phyloP scores from a whole-genome alignment of 1,140 invertebrate species.

The Diorhabda carinulata region DNA sequence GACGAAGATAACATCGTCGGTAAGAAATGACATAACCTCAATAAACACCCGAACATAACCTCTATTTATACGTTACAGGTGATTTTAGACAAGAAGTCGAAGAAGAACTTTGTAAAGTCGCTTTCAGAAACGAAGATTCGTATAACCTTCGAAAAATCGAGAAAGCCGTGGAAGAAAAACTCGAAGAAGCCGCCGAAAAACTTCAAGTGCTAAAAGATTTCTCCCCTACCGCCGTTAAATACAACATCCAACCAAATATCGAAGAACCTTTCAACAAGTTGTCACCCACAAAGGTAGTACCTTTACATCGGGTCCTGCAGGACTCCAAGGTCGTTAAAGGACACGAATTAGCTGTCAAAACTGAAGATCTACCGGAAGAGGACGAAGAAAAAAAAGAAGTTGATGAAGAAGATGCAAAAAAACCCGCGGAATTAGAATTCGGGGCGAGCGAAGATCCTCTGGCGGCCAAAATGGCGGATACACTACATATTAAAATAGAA shows the following conservation, averaged over 20 bases:
- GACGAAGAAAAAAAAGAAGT: too few relatives aligned
- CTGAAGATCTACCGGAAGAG: too few relatives aligned
- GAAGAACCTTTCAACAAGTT: conserved; percentile 39
- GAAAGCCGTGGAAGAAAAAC: conserved; percentile 31
- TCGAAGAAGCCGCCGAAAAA: conserved; percentile 42
- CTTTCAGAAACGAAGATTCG: conserved; percentile 20
- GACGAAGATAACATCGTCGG: conserved; percentile 31
- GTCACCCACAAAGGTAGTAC: conserved; percentile 20
- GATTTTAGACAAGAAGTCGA: conserved; percentile 56
- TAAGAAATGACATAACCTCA: not conserved
- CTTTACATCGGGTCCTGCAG: conserved; percentile 22
- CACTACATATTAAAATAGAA: conserved; percentile 47
- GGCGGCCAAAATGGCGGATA: conserved; percentile 5
- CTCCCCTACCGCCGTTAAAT: conserved; percentile 34
- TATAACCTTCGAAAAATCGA: conserved; percentile 22
- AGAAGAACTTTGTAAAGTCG: conserved; percentile 49
- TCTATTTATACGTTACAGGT: conserved; percentile 47
- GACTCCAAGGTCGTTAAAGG: conserved; percentile 19
- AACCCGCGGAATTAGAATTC: too few relatives aligned
- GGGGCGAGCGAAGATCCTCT: too few relatives aligned
- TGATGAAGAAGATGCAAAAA: too few relatives aligned
- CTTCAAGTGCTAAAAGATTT: conserved; percentile 32
- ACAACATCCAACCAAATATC: conserved; percentile 39
- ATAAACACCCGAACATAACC: too few relatives aligned
- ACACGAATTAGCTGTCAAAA: too few relatives aligned